Conservation (phyloP, 2,797 vertebrate genomes). For the Thalassophryne amazonica region DNA sequence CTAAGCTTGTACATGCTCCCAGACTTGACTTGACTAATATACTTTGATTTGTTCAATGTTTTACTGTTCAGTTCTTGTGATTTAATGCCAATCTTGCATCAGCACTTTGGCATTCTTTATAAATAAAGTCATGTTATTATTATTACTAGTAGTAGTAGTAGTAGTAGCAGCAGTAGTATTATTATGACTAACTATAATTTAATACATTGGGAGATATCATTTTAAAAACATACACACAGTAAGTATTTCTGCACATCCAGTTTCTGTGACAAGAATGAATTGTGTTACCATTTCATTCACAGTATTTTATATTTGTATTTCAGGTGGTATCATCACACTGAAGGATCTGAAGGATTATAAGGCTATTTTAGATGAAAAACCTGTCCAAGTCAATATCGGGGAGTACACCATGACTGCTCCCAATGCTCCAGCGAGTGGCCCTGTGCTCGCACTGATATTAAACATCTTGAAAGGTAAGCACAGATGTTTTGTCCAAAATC, state of each 20-base stretch:
- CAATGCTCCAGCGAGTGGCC: constrained; percentile 87
- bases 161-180: too few species aligned
- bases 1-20: too few species aligned
- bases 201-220: not conserved
- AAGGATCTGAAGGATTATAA: constrained; percentile 86
- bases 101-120: too few species aligned
- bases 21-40: too few species aligned
- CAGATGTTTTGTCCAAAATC: constrained; percentile 49
- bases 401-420: constrained; percentile 82
- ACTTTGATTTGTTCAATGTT: too few species aligned
- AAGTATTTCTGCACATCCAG: constrained; percentile 11
- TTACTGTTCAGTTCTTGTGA: too few species aligned
- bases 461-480: constrained; percentile 90
- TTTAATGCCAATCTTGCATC: too few species aligned
- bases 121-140: too few species aligned
- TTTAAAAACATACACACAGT: not conserved
- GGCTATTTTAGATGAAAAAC: constrained; percentile 77
- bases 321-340: constrained; percentile 90
- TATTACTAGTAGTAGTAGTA: too few species aligned
- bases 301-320: constrained; percentile 44
- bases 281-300: constrained; percentile 26
- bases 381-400: constrained; percentile 77
- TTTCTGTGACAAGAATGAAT: constrained; percentile 35
- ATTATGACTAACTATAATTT: not conserved
- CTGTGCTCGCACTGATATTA: constrained; percentile 89